phyloP scores from a whole-genome alignment of 2,113 vertebrate species.

The Myrmecobius fasciatus region DNA sequence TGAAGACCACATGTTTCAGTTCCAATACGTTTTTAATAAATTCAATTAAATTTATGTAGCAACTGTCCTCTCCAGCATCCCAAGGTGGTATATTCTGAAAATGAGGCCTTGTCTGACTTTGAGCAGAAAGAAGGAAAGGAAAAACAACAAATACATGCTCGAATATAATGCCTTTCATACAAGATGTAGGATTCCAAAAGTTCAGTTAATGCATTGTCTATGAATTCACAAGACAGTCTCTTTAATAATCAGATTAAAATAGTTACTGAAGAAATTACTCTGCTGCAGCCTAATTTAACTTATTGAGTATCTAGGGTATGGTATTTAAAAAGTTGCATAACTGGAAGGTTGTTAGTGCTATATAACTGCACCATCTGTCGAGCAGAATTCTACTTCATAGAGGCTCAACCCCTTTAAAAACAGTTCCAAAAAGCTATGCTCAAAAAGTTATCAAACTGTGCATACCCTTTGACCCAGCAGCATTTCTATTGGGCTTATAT shows the following conservation, averaged over 20 bases:
- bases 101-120: slow-evolving; percentile 22
- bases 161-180: slow-evolving; percentile 29
- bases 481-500: too few species aligned
- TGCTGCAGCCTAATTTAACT: neutral
- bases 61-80: neutral
- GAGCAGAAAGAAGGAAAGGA: slow-evolving; percentile 22
- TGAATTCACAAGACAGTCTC: fast-evolving
- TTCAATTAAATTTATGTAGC: slow-evolving; percentile 15
- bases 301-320: neutral
- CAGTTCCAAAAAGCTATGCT: too few species aligned
- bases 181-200: slow-evolving; percentile 47
- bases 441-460: too few species aligned
- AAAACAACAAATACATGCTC: neutral
- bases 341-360: fast-evolving
- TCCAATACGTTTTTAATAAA: slow-evolving; percentile 41
- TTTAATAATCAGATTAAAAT: slow-evolving; percentile 16
- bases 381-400: neutral
- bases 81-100: neutral
- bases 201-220: slow-evolving; percentile 37
- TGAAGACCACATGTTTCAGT: neutral
- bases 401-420: slow-evolving; percentile 16
- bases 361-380: neutral
- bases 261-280: neutral
- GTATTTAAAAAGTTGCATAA: neutral
- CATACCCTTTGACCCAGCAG: too few species aligned